These are phyloP conservation scores for Anabacerthia variegaticeps DNA, from an alignment of 2,797 vertebrate genomes.

Conservation along the genomic window DNA sequence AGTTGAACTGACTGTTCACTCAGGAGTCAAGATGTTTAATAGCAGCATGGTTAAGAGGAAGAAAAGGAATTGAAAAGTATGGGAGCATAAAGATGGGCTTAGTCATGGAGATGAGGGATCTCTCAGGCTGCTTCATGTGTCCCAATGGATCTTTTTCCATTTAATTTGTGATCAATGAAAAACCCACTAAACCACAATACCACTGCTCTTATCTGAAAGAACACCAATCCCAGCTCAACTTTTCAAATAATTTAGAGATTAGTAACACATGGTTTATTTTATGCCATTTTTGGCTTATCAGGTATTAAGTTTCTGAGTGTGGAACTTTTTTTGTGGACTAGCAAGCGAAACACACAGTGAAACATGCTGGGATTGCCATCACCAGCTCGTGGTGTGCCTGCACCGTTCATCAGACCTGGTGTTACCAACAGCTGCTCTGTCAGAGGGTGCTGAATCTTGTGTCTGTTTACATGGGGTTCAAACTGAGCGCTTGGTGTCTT, in stretches of 20 bases:
- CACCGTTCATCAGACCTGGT: not conserved
- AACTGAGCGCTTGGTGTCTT: not conserved
- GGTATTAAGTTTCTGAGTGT: fast-evolving
- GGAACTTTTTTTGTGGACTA: not conserved
- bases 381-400: not conserved
- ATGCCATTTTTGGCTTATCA: not conserved
- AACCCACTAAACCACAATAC: not conserved
- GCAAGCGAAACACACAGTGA: not conserved
- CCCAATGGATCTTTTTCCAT: not conserved
- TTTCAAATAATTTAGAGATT: not conserved
- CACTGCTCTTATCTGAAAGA: not conserved
- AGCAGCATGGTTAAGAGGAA: not conserved
- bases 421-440: not conserved
- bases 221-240: not conserved
- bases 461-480: not conserved
- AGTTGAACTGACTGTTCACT: not conserved
- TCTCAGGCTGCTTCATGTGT: not conserved
- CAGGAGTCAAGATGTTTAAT: not conserved
- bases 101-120: not conserved
- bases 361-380: not conserved
- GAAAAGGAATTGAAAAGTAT: not conserved
- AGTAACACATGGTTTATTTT: not conserved
- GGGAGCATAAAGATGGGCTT: not conserved
- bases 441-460: not conserved
- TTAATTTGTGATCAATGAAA: not conserved